These are phyloP conservation scores for Drosophila nr. fundita DNA, from an alignment of 2,888 invertebrate species.

Conservation along the genomic window DNA sequence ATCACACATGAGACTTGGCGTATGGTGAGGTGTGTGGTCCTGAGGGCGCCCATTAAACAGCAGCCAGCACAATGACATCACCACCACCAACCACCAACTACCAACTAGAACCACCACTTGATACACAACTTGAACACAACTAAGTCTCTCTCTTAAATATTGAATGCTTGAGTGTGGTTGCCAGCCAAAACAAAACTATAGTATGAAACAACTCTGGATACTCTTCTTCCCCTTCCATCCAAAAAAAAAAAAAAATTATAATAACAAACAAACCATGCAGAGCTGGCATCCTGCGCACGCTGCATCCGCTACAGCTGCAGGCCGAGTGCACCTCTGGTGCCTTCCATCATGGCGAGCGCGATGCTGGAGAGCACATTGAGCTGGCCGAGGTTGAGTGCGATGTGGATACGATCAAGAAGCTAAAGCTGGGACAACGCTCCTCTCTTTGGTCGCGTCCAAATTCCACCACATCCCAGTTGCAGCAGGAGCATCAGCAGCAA, in stretches of 20 bases:
- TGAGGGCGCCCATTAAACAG: conserved; percentile 67
- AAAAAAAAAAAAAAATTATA: neutral
- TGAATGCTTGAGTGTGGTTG: conserved; percentile 72
- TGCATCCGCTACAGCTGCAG: conserved; percentile 88
- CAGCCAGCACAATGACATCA: conserved; percentile 42
- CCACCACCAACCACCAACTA: conserved; percentile 27
- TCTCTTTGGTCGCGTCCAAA: conserved; percentile 89
- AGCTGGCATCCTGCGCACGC: conserved; percentile 86
- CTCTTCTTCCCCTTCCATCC: conserved; percentile 56
- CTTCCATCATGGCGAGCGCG: conserved; percentile 77
- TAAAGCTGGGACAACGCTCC: conserved; percentile 89
- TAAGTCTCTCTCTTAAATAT: conserved; percentile 62
- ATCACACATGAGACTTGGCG: conserved; percentile 82
- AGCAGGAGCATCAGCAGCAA: conserved; percentile 80
- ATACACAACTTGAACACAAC: conserved; percentile 56
- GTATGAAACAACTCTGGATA: conserved; percentile 64
- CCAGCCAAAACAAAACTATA: conserved; percentile 46
- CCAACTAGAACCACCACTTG: conserved; percentile 32
- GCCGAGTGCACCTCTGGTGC: conserved; percentile 82
- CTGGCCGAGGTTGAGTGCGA: conserved; percentile 90
- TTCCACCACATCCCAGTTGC: conserved; percentile 82
- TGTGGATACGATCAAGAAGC: conserved; percentile 90
- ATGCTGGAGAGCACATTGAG: conserved; percentile 86
- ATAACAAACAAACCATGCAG: conserved; percentile 62
- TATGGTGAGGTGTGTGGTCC: conserved; percentile 78